Conservation (phyloP, 2,888 invertebrate genomes). For the Dioctria rufipes region DNA sequence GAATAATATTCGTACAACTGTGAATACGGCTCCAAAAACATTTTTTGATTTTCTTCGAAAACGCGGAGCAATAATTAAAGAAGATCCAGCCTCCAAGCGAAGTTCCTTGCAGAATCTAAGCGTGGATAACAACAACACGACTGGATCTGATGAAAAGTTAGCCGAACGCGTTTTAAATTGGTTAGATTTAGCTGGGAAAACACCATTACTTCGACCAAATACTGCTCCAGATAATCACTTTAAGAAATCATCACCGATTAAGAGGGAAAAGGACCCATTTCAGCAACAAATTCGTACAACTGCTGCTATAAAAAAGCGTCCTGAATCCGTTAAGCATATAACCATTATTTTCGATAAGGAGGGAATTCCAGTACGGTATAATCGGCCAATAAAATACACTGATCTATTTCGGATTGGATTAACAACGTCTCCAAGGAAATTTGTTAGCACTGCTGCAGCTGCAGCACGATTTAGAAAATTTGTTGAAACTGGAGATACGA, state of each 20-base stretch:
- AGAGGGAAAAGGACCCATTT: background rate
- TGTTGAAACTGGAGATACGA: background rate
- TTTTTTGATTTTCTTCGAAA: conserved; percentile 60
- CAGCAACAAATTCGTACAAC: conserved; percentile 27
- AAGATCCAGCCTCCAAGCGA: conserved; percentile 63
- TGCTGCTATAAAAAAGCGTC: conserved; percentile 59
- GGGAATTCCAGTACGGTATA: conserved; percentile 68
- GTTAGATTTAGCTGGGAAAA: conserved; percentile 82
- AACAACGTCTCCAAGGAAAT: conserved; percentile 37
- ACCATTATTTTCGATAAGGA: conserved; percentile 70
- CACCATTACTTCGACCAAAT: conserved; percentile 61
- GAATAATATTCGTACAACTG: conserved; percentile 39
- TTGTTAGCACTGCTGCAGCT: conserved; percentile 19
- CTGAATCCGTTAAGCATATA: conserved; percentile 67
- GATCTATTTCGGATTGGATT: conserved; percentile 64
- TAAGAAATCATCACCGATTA: conserved; percentile 64
- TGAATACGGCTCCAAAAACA: conserved; percentile 60
- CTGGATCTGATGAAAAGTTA: conserved; percentile 69
- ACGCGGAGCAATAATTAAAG: conserved; percentile 59
- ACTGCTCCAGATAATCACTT: conserved; percentile 1
- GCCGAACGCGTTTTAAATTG: conserved; percentile 85
- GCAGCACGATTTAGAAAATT: conserved; percentile 12
- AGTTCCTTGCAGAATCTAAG: conserved; percentile 66
- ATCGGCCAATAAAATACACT: conserved; percentile 67
- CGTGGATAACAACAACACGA: conserved; percentile 50